Evolutionary conservation across 2,113 vertebrate genomes (phyloP).

Genomic region (Gnathonemus echidnorhynchus): DNA sequence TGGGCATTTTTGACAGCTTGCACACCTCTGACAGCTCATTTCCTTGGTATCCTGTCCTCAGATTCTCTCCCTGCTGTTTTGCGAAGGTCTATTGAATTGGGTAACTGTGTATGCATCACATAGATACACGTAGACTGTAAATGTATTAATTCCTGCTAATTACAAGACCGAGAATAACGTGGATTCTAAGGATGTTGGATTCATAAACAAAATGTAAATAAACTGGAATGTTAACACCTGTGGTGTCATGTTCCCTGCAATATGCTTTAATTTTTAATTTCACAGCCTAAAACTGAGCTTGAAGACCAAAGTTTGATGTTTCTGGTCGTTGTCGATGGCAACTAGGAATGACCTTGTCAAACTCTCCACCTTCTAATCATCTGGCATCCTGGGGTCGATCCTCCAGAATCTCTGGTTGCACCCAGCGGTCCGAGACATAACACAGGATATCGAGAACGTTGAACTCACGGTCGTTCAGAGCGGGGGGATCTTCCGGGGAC

Average conservation of each 20-base stretch:
- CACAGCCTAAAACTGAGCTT: background rate
- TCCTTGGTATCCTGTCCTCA: background rate
- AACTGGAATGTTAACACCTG: background rate
- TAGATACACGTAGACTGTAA: background rate
- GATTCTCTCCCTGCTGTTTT: background rate
- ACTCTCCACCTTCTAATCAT: background rate
- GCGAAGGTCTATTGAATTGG: background rate
- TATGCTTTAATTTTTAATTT: background rate
- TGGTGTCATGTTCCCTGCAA: background rate
- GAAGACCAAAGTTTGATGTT: background rate
- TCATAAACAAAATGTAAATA: background rate
- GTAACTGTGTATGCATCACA: background rate
- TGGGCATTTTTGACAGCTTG: constrained; percentile 1
- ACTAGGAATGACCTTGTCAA: background rate
- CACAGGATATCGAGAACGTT: background rate
- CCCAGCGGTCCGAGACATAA: background rate
- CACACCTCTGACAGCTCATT: background rate
- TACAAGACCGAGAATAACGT: background rate
- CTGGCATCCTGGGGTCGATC: background rate
- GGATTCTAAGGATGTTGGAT: background rate
- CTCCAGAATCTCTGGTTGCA: background rate
- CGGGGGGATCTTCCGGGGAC: background rate
- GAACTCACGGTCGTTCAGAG: background rate
- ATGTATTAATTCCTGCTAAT: background rate
- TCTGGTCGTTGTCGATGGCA: background rate